Base-by-base conservation (phyloP, 2,888 invertebrate genomes). In the Corbicula japonica region DNA sequence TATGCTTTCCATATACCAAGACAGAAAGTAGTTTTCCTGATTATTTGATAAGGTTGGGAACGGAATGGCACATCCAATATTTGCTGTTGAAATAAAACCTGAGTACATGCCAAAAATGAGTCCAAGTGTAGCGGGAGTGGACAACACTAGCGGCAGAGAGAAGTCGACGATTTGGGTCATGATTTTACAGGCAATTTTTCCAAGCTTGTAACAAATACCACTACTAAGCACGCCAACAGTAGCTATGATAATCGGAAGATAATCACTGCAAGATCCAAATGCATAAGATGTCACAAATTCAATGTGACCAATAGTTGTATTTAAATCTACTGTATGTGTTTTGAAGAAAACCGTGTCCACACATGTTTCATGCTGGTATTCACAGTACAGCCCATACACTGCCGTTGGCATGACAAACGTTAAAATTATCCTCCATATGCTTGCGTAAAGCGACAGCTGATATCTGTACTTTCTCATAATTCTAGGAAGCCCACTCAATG, bases 1-100 rank as follows among this genome's bases (percentile, higher is more conserved):
- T 15, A 21, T 35, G 18, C 32, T 15, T 2, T 48, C 35, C 4
- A 70, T 44, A 28, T 77, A n/a, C 62, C 6, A 58, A 50, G 6
- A 23, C 21, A 35, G 85, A 70, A n/a, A 80, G 74, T 6, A 34
- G 35, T 1, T 69, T 15, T 60, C 62, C 15, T 63, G 96, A 86
- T 96, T 96, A 44, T 96, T 95, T 3, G 97, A 96, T 94, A 97
- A 98, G 94, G 97, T 98, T 15, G 98, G 94, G 0, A 98, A 98
- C 77, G 98, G 86, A 18, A 86, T 44, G 8, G 38, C 21, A 60
- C 89, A 89, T 1, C 71, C n/a, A n/a, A n/a, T n/a, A n/a, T n/a
- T n/a, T n/a, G n/a, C 70, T 41, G 98, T 0, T 96, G 75, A 68
- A 0, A 78, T 12, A 28, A 83, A 76, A n/a, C 74, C 71, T 0